Conservation (phyloP, 2,797 vertebrate genomes). For the Anguilla megastoma region DNA sequence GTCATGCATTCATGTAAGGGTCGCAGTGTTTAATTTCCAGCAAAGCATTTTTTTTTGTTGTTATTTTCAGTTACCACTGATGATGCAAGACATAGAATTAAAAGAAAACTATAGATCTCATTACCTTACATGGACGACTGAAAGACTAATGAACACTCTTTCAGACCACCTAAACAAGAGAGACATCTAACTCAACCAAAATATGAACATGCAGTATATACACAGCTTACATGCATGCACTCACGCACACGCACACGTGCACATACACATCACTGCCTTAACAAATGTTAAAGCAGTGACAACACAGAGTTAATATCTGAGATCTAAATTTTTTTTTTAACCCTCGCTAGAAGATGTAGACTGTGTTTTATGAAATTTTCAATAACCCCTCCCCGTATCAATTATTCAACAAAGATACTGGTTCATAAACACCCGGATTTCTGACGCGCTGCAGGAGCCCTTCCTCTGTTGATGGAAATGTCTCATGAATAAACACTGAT, state of each 20-base stretch:
- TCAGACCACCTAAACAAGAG: too few relatives aligned
- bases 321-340: background rate
- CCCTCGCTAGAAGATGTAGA: background rate
- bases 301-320: background rate
- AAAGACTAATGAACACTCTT: too few relatives aligned
- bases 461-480: constrained; percentile 50
- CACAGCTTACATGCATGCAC: background rate
- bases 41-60: background rate
- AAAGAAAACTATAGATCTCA: too few relatives aligned
- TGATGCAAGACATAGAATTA: too few relatives aligned
- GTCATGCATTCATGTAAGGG: background rate
- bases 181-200: background rate
- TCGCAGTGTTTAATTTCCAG: background rate
- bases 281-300: background rate
- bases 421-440: constrained; percentile 50
- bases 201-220: background rate
- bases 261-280: background rate
- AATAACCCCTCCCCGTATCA: constrained; percentile 50
- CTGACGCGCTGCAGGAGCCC: constrained; percentile 43
- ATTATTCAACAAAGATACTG: constrained; percentile 64
- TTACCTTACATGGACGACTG: too few relatives aligned
- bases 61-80: background rate
- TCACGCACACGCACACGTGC: background rate
- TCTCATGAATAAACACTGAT: constrained; percentile 51
- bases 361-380: constrained; percentile 17